Conservation (phyloP, 2,113 vertebrate species). For the Dasypus novemcinctus region DNA sequence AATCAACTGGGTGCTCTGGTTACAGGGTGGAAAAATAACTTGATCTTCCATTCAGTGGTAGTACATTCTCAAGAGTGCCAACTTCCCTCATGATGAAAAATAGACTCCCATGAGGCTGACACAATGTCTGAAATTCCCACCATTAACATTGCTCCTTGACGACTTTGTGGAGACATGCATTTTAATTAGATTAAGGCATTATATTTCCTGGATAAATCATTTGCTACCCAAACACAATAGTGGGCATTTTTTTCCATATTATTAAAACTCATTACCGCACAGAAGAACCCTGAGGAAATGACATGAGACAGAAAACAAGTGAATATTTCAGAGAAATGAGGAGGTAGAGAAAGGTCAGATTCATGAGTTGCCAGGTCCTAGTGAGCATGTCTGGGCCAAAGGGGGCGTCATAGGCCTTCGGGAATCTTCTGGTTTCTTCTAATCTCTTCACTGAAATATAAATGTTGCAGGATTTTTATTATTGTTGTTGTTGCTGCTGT, state of each 20-base stretch:
- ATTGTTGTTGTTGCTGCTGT: background rate
- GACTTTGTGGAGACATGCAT: slow-evolving; percentile 45
- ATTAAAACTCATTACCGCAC: slow-evolving; percentile 67
- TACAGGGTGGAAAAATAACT: background rate
- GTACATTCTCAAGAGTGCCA: slow-evolving; percentile 37
- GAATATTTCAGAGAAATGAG: slow-evolving; percentile 18
- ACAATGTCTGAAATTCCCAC: slow-evolving; percentile 54
- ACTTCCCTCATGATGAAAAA: slow-evolving; percentile 48
- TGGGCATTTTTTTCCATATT: slow-evolving; percentile 53
- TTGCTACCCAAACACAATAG: slow-evolving; percentile 61
- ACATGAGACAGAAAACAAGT: slow-evolving; percentile 46
- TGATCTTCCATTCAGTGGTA: background rate
- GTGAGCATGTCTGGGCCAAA: background rate
- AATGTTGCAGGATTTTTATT: background rate
- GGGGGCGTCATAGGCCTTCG: background rate
- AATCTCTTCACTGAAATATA: background rate
- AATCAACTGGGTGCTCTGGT: background rate
- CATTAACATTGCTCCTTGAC: slow-evolving; percentile 43
- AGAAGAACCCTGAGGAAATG: slow-evolving; percentile 64
- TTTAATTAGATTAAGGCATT: slow-evolving; percentile 66
- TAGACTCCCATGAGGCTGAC: slow-evolving; percentile 37
- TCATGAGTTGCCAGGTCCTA: background rate
- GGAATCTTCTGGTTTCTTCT: background rate
- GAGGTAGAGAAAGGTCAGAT: slow-evolving; percentile 36
- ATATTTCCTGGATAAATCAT: slow-evolving; percentile 63